Base-by-base conservation (phyloP, 2,797 vertebrate genomes). In the Melanotaenia nigrans region DNA sequence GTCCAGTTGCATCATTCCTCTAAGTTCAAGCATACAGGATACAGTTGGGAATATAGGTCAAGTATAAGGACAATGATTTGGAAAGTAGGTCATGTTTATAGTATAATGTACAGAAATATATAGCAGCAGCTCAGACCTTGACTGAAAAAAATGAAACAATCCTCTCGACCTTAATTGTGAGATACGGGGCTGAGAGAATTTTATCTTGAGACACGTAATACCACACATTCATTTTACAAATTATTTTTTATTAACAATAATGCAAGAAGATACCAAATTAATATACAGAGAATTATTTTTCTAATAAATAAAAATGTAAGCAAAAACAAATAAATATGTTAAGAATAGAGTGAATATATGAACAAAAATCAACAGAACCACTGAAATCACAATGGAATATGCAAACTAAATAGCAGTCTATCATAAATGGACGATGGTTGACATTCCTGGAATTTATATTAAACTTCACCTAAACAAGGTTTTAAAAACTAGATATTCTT, bases 1-100 rank as follows among this genome's bases (percentile, higher is more conserved):
- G 38, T 68, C 78, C 66, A 66, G 75, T 94, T 93, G 90, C 92
- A 90, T 94, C 94, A 93, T 82, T 70, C 64, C 16, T 5, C 2
- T 10, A 6, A 3, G 22, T 63, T 49, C 30, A 24, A 22, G 49
- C 47, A 32, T 8, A 4, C 11, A 22, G 8, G 42, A n/a, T 4
- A 16, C 25, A 55, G 25, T 4, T 33, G 24, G 5, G 30, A 60
- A 81, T 72, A 24, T 84, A 77, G 82, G 85, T 90, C 85, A 88
- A 25, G 57, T 65, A 33, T 33, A 64, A 6, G 28, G 20, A 40
- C 20, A 1, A 11, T 28, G 57, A 49, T 18, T 1, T 25, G 22
- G 13, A 16, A 77, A 70, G 42, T 68, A 38, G 77, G 76, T 71
- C 72, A 69, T 72, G 68, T 80, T 73, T 66, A 38, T 54, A 59